Evolutionary conservation across 1,140 invertebrate genomes (phyloP).

Genomic region (Babylonia areolata): DNA sequence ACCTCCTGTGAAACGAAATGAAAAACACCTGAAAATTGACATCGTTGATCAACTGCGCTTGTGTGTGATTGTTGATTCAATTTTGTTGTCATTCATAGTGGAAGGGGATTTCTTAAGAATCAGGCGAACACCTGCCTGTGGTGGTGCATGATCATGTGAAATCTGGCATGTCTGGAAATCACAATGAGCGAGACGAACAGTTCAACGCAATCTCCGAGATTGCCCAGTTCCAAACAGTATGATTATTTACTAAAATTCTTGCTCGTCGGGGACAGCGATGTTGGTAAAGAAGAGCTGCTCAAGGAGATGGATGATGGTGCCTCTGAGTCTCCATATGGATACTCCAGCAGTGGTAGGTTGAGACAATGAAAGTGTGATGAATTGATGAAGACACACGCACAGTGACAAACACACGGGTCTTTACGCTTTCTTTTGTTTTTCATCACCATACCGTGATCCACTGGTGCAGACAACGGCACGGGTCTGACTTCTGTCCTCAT

Average conservation of each 20-base stretch:
- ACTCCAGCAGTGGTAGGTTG: constrained; percentile 79
- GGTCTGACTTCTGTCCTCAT: too few species aligned
- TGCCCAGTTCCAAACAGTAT: constrained; percentile 84
- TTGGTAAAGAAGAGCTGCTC: constrained; percentile 98
- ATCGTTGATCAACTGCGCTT: background rate
- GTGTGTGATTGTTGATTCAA: background rate
- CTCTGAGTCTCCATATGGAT: constrained; percentile 94
- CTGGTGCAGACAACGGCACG: too few species aligned
- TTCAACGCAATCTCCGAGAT: constrained; percentile 50
- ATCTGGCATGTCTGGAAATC: constrained; percentile 23
- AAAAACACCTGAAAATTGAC: background rate
- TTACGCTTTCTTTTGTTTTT: too few species aligned
- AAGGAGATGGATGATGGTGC: constrained; percentile 95
- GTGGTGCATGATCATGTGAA: background rate
- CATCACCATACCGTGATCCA: too few species aligned
- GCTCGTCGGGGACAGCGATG: constrained; percentile 97
- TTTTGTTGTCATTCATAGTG: background rate
- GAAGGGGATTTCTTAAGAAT: background rate
- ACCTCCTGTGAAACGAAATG: background rate
- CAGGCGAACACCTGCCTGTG: background rate
- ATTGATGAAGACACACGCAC: background rate
- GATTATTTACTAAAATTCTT: constrained; percentile 97
- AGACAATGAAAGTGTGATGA: too few species aligned
- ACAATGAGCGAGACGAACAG: constrained; percentile 16
- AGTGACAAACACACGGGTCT: background rate